Evolutionary conservation across 2,113 vertebrate species (phyloP).

Genomic region (Vicugna pacos): DNA sequence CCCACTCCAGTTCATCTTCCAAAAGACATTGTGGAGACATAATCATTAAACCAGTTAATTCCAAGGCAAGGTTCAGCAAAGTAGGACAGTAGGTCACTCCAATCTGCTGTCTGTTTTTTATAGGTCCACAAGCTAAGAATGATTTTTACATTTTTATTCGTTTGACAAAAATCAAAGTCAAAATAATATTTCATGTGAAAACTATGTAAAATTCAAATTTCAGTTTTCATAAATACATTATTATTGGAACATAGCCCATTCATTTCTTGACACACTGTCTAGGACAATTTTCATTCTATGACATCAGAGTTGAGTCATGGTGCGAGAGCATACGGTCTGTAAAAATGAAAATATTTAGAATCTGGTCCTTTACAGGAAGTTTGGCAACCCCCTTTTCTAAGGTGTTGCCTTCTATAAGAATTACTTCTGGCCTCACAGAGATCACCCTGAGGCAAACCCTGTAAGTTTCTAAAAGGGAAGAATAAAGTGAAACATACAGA

Average conservation of each 20-base stretch:
- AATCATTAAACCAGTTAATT: background rate
- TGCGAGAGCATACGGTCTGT: background rate
- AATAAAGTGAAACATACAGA: background rate
- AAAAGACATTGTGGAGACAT: conserved; percentile 3
- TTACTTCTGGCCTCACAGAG: background rate
- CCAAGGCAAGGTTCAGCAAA: background rate
- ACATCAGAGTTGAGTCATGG: background rate
- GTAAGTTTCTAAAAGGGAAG: background rate
- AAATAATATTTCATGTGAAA: conserved; percentile 23
- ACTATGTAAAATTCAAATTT: conserved; percentile 39
- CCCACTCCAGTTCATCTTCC: conserved; percentile 3
- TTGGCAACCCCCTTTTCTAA: background rate
- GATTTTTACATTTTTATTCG: conserved; percentile 34
- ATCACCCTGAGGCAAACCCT: background rate
- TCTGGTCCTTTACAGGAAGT: background rate
- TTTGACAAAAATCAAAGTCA: conserved; percentile 15
- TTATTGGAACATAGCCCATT: background rate
- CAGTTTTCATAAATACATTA: conserved; percentile 9
- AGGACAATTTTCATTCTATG: background rate
- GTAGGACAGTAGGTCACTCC: background rate
- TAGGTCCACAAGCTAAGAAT: background rate
- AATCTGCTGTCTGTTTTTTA: conserved; percentile 17
- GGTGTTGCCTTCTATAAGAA: background rate
- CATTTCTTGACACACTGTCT: background rate
- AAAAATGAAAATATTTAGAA: background rate